Percentiles rank a stretch among this genome's conserved stretches.
Conservation (phyloP, 2,113 vertebrate species). For the Chitala chitala region DNA sequence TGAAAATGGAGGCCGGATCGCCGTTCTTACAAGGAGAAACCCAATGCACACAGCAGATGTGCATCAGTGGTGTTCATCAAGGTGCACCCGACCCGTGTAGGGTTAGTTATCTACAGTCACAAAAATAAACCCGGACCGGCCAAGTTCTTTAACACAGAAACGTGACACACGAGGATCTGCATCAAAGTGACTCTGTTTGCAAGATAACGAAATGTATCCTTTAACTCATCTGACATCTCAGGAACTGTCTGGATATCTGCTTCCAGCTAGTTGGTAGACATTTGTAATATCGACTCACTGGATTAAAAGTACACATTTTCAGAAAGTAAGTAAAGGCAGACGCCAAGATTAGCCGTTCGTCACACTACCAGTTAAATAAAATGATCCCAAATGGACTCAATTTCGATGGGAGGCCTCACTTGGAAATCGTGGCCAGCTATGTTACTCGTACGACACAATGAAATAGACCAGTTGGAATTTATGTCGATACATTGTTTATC, state of each 20-base stretch:
- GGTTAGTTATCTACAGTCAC: neutral
- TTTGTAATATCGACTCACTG: neutral
- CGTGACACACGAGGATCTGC: too few relatives aligned
- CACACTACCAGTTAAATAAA: too few relatives aligned
- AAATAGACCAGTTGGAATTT: neutral
- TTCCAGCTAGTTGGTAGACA: neutral
- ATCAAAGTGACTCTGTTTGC: too few relatives aligned
- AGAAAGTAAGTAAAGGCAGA: neutral
- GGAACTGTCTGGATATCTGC: neutral
- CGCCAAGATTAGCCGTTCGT: neutral
- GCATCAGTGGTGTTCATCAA: conserved; percentile 30
- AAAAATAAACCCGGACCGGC: neutral
- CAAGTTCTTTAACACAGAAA: too few relatives aligned
- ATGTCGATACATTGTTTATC: neutral
- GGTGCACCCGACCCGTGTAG: neutral
- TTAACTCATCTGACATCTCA: neutral
- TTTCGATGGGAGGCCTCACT: neutral
- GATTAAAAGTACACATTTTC: conserved; percentile 7
- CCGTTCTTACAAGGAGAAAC: conserved; percentile 41
- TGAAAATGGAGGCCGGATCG: conserved; percentile 57
- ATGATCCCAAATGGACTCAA: too few relatives aligned
- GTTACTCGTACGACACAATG: neutral
- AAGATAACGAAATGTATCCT: neutral
- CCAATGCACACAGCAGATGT: conserved; percentile 41
- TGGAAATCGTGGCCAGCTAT: neutral